These are phyloP conservation scores for Bugula neritina DNA, from an alignment of 2,888 invertebrate species.

Conservation along the genomic window DNA sequence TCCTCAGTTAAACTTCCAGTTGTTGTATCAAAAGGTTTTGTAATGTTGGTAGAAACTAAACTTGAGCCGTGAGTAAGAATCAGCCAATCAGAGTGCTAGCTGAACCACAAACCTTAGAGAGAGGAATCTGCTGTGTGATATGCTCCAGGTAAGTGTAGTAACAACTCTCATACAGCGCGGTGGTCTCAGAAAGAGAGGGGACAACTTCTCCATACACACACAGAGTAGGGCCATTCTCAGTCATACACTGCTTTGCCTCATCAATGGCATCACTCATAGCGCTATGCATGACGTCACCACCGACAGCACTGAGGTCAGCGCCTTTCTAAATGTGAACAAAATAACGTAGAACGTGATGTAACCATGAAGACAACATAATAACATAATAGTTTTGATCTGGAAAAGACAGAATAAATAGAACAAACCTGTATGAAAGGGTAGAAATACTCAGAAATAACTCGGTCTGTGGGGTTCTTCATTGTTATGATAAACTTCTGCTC, in stretches of 20 bases:
- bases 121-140: not conserved
- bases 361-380: too few relatives aligned
- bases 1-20: too few relatives aligned
- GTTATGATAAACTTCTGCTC: slow-evolving; percentile 9
- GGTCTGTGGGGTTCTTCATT: slow-evolving; percentile 15
- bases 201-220: slow-evolving; percentile 6
- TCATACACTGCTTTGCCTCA: not conserved
- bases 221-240: slow-evolving; percentile 1
- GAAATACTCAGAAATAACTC: slow-evolving; percentile 23
- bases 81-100: too few relatives aligned
- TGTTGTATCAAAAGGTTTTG: too few relatives aligned
- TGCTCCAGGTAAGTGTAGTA: not conserved
- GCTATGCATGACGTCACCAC: not conserved
- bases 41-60: too few relatives aligned
- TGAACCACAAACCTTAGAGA: not conserved
- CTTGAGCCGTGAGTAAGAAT: too few relatives aligned
- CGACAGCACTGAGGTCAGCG: not conserved
- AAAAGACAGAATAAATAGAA: not conserved
- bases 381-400: too few relatives aligned
- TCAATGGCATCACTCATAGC: slow-evolving; percentile 19
- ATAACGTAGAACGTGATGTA: too few relatives aligned
- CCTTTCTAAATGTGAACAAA: not conserved
- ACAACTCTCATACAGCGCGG: slow-evolving; percentile 11
- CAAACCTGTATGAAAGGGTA: slow-evolving; percentile 5
- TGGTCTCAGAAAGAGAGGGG: not conserved